phyloP scores from a whole-genome alignment of 2,113 vertebrate genomes.

The Jacana jacana region DNA sequence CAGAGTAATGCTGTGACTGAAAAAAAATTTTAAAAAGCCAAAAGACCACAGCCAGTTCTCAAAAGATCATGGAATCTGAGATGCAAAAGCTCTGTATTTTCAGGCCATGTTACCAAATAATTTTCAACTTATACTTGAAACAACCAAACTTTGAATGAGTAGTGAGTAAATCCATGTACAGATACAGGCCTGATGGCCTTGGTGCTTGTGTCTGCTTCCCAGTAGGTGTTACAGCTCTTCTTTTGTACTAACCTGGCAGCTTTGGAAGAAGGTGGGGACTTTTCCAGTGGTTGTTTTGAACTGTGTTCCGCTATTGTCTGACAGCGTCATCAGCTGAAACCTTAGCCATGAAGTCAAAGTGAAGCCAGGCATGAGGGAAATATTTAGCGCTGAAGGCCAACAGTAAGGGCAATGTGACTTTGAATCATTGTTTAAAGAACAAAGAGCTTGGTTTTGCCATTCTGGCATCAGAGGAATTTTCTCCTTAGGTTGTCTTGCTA shows the following conservation, averaged over 20 bases:
- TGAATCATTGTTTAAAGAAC: not conserved
- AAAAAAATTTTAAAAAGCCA: not conserved
- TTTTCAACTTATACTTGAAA: not conserved
- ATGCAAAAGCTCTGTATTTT: not conserved
- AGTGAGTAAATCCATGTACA: not conserved
- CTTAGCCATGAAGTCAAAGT: slow-evolving; percentile 41
- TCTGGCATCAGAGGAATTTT: not conserved
- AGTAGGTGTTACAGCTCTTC: not conserved
- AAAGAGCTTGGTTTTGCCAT: not conserved
- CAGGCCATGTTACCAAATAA: not conserved
- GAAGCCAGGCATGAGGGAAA: slow-evolving; percentile 47
- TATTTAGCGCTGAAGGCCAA: not conserved
- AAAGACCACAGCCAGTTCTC: not conserved
- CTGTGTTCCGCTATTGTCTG: not conserved
- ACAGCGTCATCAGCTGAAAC: slow-evolving; percentile 49
- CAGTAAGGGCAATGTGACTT: slow-evolving; percentile 39
- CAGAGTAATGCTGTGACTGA: not conserved
- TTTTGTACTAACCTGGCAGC: not conserved
- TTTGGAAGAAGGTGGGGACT: not conserved
- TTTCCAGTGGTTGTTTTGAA: slow-evolving; percentile 35
- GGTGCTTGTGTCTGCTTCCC: not conserved
- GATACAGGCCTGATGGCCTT: not conserved
- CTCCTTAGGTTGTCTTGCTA: not conserved
- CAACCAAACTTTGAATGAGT: not conserved
- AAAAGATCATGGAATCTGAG: not conserved